A percentile compares a stretch with the other conserved stretches of the same genome.
phyloP scores from a whole-genome alignment of 2,888 invertebrate species.

The Busseola fusca region DNA sequence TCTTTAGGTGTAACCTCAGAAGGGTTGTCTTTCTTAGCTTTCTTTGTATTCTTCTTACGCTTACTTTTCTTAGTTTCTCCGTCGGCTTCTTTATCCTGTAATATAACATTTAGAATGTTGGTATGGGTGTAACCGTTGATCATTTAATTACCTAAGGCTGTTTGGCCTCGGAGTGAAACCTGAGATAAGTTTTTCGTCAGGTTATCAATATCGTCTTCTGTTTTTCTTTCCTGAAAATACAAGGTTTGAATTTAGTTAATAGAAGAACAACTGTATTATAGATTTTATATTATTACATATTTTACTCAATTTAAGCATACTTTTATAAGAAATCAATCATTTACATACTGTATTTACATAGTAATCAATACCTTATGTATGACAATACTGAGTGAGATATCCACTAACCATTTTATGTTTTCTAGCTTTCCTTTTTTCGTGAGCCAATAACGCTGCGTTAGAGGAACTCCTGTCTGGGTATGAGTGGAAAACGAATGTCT shows the following conservation, averaged over 20 bases:
- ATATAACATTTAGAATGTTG: constrained; percentile 84
- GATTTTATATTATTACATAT: too few relatives aligned
- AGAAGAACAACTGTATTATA: background rate
- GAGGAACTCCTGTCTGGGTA: constrained; percentile 89
- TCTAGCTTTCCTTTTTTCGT: constrained; percentile 78
- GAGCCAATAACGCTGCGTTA: constrained; percentile 71
- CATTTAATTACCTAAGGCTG: constrained; percentile 87
- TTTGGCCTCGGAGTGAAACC: constrained; percentile 85
- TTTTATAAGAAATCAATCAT: background rate
- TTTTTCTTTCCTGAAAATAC: constrained; percentile 77
- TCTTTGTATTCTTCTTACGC: constrained; percentile 67
- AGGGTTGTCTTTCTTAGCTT: constrained; percentile 54
- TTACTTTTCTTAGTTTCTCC: constrained; percentile 70
- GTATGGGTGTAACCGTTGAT: constrained; percentile 77
- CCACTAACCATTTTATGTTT: constrained; percentile 78
- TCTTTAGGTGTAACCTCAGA: constrained; percentile 53
- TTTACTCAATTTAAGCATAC: too few relatives aligned
- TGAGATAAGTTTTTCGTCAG: constrained; percentile 86
- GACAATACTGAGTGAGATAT: background rate
- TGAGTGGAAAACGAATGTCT: constrained; percentile 94
- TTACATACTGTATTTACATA: background rate
- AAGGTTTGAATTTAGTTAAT: constrained; percentile 32
- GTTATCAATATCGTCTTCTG: constrained; percentile 81
- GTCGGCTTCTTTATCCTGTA: constrained; percentile 80
- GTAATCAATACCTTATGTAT: background rate